Evolutionary conservation across 2,888 invertebrate species (phyloP), one percentile per base, ranked within the genome.

Genomic region (Cyclophora punctaria): DNA sequence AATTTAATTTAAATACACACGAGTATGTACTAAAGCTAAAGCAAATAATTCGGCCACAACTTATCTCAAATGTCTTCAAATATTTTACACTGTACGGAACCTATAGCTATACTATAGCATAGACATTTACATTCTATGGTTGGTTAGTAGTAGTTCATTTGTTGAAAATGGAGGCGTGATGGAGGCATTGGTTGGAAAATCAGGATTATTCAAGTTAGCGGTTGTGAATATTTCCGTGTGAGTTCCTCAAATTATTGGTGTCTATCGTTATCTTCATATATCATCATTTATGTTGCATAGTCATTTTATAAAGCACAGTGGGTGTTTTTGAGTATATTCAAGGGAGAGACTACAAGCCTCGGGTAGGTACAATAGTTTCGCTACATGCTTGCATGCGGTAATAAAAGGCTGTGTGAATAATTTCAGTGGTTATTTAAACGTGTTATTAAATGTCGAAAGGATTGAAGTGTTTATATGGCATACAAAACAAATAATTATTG

Each of bases 141-240:
- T 66, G 71, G n/a, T 20, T 20, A 20, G 20, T 20, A 20, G 20
- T 20, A 66, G 80, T 82, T 87, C 87, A 86, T 85, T 86, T 87
- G 84, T 87, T 82, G 83, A 82, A 87, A 83, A 87, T 88, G 87
- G 85, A 80, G 81, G 80, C 80, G 82, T 84, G 83, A 87, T 81
- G 80, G 80, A 76, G 73, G 74, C 76, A 73, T 73, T 79, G 78
- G 80, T 80, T 75, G 78, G 78, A 71, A 80, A 78, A 75, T 73
- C 71, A 72, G 63, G 60, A 71, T 75, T 81, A 82, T 85, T 83
- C 80, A 79, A 78, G 78, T 83, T 84, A 66, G 76, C 75, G 69
- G 78, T 78, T 81, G 75, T 71, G 71, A 67, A 63, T 64, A 76
- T 75, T 74, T 74, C 59, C 66, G 67, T 67, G 82, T 84, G 61